Evolutionary conservation across 2,113 vertebrate genomes (phyloP), one percentile per base, ranked within the genome.

Genomic region (Petaurus breviceps): DNA sequence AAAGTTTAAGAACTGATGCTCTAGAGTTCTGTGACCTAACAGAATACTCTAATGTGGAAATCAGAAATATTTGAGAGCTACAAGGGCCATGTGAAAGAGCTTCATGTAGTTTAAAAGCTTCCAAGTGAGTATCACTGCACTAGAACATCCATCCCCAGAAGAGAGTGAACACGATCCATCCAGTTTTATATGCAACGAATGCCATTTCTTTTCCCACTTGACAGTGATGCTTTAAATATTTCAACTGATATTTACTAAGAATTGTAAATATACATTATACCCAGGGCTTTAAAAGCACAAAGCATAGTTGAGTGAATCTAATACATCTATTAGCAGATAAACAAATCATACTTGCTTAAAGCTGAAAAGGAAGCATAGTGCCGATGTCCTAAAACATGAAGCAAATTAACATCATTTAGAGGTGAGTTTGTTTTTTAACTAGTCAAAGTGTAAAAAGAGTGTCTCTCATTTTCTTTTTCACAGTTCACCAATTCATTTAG

Each of bases 231-330:
- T 94, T 94, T 51, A 57, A 94, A 92, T 90, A 57, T 28, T 92
- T 91, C 90, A 93, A 43, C 25, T n/a, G n/a, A 93, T 37, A 89
- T 77, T 92, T 92, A 51, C 28, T 92, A 84, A 92, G 91, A 53
- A 37, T 55, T 8, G 14, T 1, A 37, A 5, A 8, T 61, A 31
- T 12, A 77, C 22, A 84, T 19, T 22, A 43, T 84, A 77, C 47
- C 77, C 68, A 90, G 43, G 53, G 10, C 14, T 89, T 47, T 92
- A 90, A 90, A 93, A 50, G 54, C 50, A 51, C 1, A 8, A 16
- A 43, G 68, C 24, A 5, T 28, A 26, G 28, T 43, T 95, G 93
- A 89, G 52, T 3, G 92, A 92, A 93, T 51, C 68, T 12, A 93
- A 57, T 24, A 91, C n/a, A 84, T 84, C 6, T 92, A 49, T 89